Percentiles rank a stretch among this genome's conserved stretches.
phyloP scores from a whole-genome alignment of 2,113 vertebrate species.

The Seriola aureovittata region DNA sequence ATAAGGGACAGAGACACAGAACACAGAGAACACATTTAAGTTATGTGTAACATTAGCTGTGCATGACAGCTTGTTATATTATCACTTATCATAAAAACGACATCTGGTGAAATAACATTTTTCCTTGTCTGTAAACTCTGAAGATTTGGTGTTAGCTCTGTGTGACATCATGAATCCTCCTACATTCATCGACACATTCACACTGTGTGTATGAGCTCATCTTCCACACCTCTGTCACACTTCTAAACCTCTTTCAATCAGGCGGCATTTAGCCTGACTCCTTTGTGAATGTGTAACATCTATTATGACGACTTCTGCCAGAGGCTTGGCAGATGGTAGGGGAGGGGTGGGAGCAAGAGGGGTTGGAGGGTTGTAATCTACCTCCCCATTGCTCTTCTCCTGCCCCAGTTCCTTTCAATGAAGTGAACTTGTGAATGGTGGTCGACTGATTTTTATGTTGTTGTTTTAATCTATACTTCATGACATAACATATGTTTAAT shows the following conservation, averaged over 20 bases:
- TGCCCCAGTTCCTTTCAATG: conserved; percentile 54
- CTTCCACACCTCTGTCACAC: conserved; percentile 2
- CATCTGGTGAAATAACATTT: background rate
- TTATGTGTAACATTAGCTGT: background rate
- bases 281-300: conserved; percentile 11
- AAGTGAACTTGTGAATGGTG: conserved; percentile 38
- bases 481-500: too few species aligned
- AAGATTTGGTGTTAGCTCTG: background rate
- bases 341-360: conserved; percentile 8
- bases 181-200: background rate
- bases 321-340: conserved; percentile 49
- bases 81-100: background rate
- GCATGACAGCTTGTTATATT: background rate
- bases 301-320: conserved; percentile 30
- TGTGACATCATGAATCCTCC: conserved; percentile 6
- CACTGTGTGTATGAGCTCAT: background rate
- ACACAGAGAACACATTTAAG: background rate
- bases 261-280: background rate
- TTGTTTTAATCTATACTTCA: too few species aligned
- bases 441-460: too few species aligned
- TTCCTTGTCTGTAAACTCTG: background rate
- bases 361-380: conserved; percentile 41
- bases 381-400: conserved; percentile 46
- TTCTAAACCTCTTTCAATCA: conserved; percentile 21
- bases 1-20: background rate